Evolutionary conservation across 1,140 invertebrate genomes (phyloP), one percentile per base, ranked within the genome.

Genomic region (Zaprionus nigranus): DNA sequence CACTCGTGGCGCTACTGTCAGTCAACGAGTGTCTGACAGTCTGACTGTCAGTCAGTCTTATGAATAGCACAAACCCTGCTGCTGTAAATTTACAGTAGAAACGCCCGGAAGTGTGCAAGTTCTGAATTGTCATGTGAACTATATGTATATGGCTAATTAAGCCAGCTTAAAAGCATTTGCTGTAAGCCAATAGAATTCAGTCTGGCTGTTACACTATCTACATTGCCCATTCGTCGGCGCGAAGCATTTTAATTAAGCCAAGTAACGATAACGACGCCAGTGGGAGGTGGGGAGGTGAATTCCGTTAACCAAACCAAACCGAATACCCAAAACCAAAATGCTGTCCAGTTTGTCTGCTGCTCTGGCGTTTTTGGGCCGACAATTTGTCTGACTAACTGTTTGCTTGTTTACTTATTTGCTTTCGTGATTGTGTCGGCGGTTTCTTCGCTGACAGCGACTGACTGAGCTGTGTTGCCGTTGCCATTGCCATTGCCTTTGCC

Each of bases 361-460:
- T 43, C 58, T n/a, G 28, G 34, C 46, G 20, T 28, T 51, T 71
- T 56, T 36, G 11, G 24, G 46, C 15, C 59, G 51, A 26, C 36
- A 65, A 49, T 43, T 58, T 65, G 43, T 74, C 60, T 60, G 61
- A 40, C 62, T 78, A 59, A 62, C 57, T 75, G 75, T 78, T 58
- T 80, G 53, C 58, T 81, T 81, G 74, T 87, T 87, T 82, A 81
- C 84, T 74, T 84, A 84, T 84, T 84, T 84, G 82, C 82, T 78
- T 88, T 81, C 81, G 74, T 87, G 84, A 87, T 87, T 87, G 84
- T 88, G 81, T 81, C 20, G 75, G 70, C 84, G 74, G 84, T 88
- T 88, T 81, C 84, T 88, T 87, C 78, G 75, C 81, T 70, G 75
- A 51, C 75, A 73, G 70, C 40, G 62, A 54, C 57, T 22, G 57